A percentile compares a stretch with the other conserved stretches of the same genome.
Evolutionary conservation across 1,140 invertebrate species (phyloP).

Genomic region (Cherax quadricarinatus): DNA sequence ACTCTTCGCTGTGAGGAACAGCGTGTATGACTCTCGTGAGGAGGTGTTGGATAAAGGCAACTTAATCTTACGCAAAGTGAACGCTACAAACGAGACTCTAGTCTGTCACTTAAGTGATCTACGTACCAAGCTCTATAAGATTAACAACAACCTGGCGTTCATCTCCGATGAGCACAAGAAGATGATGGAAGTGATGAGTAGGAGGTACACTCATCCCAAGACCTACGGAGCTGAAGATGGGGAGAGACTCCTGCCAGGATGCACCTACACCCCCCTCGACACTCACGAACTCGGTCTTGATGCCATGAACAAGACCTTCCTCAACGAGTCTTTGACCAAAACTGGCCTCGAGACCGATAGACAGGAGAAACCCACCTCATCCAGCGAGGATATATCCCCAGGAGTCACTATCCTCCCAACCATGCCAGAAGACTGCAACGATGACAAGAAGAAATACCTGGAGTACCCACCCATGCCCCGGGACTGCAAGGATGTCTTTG

Average conservation of each 20-base stretch:
- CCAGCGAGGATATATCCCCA: constrained; percentile 17
- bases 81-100: constrained; percentile 65
- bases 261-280: constrained; percentile 71
- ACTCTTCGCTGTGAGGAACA: constrained; percentile 69
- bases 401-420: constrained; percentile 56
- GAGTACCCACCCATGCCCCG: constrained; percentile 72
- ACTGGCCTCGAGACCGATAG: neutral
- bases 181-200: constrained; percentile 62
- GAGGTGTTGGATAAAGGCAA: constrained; percentile 71
- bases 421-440: constrained; percentile 72
- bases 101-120: constrained; percentile 70
- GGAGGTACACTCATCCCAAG: constrained; percentile 27
- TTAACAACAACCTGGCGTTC: constrained; percentile 71
- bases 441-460: constrained; percentile 65
- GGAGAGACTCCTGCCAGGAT: constrained; percentile 67
- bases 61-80: constrained; percentile 61
- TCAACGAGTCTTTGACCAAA: constrained; percentile 35
- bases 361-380: constrained; percentile 1
- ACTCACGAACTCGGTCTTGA: constrained; percentile 62
- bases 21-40: constrained; percentile 69
- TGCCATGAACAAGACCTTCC: constrained; percentile 51
- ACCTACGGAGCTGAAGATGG: constrained; percentile 45
- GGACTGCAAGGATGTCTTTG: constrained; percentile 71
- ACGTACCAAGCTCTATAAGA: constrained; percentile 65
- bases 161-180: constrained; percentile 68